Evolutionary conservation across 2,888 invertebrate species (phyloP).

Genomic region (Lasioglossum lativentre): DNA sequence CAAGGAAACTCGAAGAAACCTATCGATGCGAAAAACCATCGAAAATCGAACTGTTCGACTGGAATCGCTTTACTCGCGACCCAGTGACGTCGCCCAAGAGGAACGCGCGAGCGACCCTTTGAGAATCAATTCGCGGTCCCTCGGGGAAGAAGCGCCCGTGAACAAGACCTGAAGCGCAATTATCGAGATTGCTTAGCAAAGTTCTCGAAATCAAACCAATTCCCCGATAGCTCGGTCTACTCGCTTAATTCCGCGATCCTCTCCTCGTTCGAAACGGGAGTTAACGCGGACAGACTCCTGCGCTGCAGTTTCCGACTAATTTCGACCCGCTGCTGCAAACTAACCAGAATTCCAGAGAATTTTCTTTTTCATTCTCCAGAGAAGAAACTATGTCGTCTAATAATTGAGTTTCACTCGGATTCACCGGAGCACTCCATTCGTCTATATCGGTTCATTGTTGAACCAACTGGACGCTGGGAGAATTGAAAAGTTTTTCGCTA

Average conservation of each 20-base stretch:
- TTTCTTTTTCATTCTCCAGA: background rate
- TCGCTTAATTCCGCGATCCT: background rate
- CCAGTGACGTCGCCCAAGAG: background rate
- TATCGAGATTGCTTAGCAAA: conserved; percentile 12
- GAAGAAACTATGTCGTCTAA: background rate
- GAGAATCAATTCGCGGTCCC: background rate
- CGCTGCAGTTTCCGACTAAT: conserved; percentile 10
- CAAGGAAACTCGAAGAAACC: too few species aligned
- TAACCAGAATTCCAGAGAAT: background rate
- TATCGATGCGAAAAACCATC: too few species aligned
- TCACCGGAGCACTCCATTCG: background rate
- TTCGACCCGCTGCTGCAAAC: background rate
- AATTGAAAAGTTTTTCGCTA: background rate
- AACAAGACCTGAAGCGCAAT: conserved; percentile 12
- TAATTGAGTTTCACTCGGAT: background rate
- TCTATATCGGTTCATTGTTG: background rate
- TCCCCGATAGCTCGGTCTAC: background rate
- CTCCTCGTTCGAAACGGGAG: background rate
- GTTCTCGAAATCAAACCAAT: conserved; percentile 1
- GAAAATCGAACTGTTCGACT: too few species aligned
- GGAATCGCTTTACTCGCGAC: background rate
- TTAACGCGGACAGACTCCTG: background rate
- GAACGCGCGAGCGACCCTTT: background rate
- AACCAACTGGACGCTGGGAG: background rate
- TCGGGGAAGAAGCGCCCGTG: background rate